Percentiles rank a stretch among this genome's conserved stretches.
Conservation (phyloP, 2,888 invertebrate species). For the Isotomurus palustris region DNA sequence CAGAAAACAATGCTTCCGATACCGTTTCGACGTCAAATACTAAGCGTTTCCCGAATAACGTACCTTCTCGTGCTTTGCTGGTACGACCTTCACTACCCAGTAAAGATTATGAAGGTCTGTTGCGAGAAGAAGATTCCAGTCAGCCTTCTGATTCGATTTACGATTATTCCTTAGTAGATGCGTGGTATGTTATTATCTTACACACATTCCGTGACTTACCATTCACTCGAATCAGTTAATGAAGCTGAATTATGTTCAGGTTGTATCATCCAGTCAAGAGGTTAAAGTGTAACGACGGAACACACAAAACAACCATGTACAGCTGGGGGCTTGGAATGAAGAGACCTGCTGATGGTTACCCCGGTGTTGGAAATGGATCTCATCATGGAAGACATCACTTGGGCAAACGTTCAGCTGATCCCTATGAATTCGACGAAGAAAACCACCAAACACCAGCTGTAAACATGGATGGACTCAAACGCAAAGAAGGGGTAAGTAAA, state of each 20-base stretch:
- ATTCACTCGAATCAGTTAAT: background rate
- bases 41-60: conserved; percentile 5
- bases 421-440: conserved; percentile 69
- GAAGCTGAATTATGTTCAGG: conserved; percentile 53
- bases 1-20: background rate
- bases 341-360: conserved; percentile 24
- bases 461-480: conserved; percentile 52
- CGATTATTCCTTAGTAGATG: conserved; percentile 78
- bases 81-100: conserved; percentile 74
- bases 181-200: conserved; percentile 62
- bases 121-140: conserved; percentile 67
- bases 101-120: conserved; percentile 71
- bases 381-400: conserved; percentile 27
- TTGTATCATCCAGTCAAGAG: conserved; percentile 86
- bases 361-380: too few relatives aligned
- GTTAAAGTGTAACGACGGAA: conserved; percentile 58
- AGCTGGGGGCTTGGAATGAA: conserved; percentile 45
- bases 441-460: conserved; percentile 50
- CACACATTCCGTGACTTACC: background rate
- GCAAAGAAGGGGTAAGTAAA: conserved; percentile 54
- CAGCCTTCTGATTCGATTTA: conserved; percentile 75
- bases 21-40: background rate
- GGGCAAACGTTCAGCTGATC: conserved; percentile 53
- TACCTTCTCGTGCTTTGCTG: conserved; percentile 49
- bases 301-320: conserved; percentile 29